Conservation (phyloP, 2,797 vertebrate species). For the Melanotaenia maccullochi region DNA sequence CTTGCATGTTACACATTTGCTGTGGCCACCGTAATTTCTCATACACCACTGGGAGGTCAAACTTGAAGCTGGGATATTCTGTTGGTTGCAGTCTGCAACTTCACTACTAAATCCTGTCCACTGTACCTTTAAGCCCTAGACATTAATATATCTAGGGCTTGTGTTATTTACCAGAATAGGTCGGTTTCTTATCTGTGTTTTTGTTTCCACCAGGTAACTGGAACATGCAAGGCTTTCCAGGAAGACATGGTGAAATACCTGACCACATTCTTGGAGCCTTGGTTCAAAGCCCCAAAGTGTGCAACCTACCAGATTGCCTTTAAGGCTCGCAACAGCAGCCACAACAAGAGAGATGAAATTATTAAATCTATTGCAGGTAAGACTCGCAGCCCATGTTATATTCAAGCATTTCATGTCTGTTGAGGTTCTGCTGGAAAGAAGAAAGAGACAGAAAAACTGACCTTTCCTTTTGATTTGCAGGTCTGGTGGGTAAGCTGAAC, state of each 20-base stretch:
- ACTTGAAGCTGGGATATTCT: not conserved
- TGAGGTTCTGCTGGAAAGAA: not conserved
- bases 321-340: slow-evolving; percentile 95
- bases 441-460: not conserved
- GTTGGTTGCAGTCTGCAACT: not conserved
- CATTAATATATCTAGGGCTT: not conserved
- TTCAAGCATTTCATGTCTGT: not conserved
- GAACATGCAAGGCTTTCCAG: slow-evolving; percentile 93
- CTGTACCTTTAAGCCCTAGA: not conserved
- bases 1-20: not conserved
- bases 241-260: slow-evolving; percentile 94
- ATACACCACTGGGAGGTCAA: not conserved
- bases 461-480: slow-evolving; percentile 60
- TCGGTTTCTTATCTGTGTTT: not conserved
- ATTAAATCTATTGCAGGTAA: slow-evolving; percentile 92
- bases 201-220: slow-evolving; percentile 75
- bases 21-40: not conserved
- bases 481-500: slow-evolving; percentile 91
- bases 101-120: not conserved
- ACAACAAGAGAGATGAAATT: slow-evolving; percentile 92
- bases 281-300: slow-evolving; percentile 92
- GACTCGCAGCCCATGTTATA: not conserved
- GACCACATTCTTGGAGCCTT: slow-evolving; percentile 89
- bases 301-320: slow-evolving; percentile 93
- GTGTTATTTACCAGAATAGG: not conserved